Percentiles rank a stretch among this genome's conserved stretches.
These are phyloP conservation scores for Sorex fumeus DNA, from an alignment of 2,113 vertebrate species.

Conservation along the genomic window DNA sequence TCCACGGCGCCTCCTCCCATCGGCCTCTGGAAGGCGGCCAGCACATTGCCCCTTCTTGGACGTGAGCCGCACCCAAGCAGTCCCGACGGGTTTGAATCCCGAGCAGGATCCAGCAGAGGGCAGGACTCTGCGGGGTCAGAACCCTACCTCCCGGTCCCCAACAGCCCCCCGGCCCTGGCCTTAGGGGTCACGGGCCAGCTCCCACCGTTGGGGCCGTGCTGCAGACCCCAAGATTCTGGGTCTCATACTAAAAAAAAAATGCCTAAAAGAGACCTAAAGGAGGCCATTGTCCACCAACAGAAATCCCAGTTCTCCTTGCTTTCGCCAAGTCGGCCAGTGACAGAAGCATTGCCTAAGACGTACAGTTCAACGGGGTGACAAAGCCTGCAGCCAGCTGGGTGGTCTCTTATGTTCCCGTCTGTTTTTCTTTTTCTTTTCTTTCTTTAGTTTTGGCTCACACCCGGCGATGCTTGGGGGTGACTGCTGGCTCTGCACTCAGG, in stretches of 20 bases:
- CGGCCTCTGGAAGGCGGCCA: neutral
- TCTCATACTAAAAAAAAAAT: neutral
- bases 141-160: too few species aligned
- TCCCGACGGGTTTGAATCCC: neutral
- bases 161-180: fast-evolving
- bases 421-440: too few species aligned
- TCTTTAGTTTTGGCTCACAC: too few species aligned
- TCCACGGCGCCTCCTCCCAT: neutral
- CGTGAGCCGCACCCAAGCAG: neutral
- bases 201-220: too few species aligned
- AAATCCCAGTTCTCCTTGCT: neutral
- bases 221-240: neutral
- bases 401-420: too few species aligned
- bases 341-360: neutral
- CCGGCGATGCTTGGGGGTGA: too few species aligned
- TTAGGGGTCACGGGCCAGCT: fast-evolving
- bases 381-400: neutral
- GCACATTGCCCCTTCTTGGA: neutral
- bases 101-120: neutral
- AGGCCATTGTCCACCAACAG: neutral
- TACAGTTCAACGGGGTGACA: neutral
- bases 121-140: neutral
- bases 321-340: neutral
- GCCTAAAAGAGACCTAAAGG: neutral
- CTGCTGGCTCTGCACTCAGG: too few species aligned